Evolutionary conservation across 92 coral and sea anemone species (phyloP), one percentile per base, ranked within the genome.

Genomic region (Palythoa grandiflora): DNA sequence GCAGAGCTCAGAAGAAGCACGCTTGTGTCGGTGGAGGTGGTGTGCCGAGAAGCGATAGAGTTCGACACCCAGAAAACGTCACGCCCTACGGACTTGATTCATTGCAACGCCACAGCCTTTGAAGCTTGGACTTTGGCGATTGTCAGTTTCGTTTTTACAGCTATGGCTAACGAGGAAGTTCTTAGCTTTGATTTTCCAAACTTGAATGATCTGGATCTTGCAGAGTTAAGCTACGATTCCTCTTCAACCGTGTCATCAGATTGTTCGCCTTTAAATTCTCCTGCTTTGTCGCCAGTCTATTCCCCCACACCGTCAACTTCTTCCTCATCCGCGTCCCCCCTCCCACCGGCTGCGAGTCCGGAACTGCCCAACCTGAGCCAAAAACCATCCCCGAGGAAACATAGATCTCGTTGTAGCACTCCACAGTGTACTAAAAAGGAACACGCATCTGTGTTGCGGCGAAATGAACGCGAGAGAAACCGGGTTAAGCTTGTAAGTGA

Each of bases 401-500:
- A 91, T 40, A 92, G 94, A 17, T 79, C 94, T 11, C 87, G 96
- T 9, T 95, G 98, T 87, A 89, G 91, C 52, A 85, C 93, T 60
- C 94, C 98, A 17, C 94, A 93, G 19, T 93, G 98, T 89, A 89
- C 92, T 21, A 95, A 91, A 78, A 93, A 90, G 48, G 96, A 95
- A 66, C 98, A 95, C 72, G 90, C 91, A 20, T 95, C 98, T 21
- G 92, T 95, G 21, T 77, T 93, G 88, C 90, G 98, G 38, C 92
- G 99, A 39, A 97, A 97, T 59, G 99, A 97, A 73, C 91, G 99
- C 39, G 99, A 97, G 84, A 38, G 99, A 6, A 95, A 93, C 80
- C 89, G 99, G 12, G 99, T 97, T 17, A 96, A 96, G 60, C 95
- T 92, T 68, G 98, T 97, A 52, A 97, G 99, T 63, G 99, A 97